A percentile compares a stretch with the other conserved stretches of the same genome.
Conservation (phyloP, 2,113 vertebrate species). For the Ivindomyrus marchei region DNA sequence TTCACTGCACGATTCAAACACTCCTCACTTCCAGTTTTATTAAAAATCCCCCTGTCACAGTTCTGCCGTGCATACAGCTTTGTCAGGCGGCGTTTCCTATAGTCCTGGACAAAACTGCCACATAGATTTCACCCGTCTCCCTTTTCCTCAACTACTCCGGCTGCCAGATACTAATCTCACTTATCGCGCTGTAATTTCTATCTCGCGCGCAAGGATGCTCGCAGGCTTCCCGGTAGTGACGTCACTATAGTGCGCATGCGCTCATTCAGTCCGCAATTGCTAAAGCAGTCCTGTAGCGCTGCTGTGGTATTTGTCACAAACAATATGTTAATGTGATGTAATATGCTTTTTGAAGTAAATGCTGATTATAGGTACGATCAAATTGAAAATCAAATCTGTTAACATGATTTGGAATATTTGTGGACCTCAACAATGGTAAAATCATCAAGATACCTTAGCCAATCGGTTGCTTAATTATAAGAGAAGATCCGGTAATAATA, state of each 20-base stretch:
- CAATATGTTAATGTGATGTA: not conserved
- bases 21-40: not conserved
- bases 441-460: not conserved
- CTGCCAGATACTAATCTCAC: not conserved
- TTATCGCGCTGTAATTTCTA: constrained; percentile 58
- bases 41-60: constrained; percentile 5
- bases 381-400: not conserved
- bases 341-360: not conserved
- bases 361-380: not conserved
- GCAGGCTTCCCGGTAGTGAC: constrained; percentile 39
- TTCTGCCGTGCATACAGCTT: not conserved
- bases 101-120: not conserved
- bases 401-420: not conserved
- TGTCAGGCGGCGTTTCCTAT: not conserved
- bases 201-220: constrained; percentile 59
- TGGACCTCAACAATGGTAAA: not conserved
- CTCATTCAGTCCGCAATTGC: not conserved
- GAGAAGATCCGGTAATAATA: not conserved
- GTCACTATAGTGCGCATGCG: constrained; percentile 19
- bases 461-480: not conserved
- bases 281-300: not conserved
- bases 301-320: not conserved
- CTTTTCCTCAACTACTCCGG: not conserved
- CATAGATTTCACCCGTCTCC: not conserved
- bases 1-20: constrained; percentile 37